These are phyloP conservation scores for Apeira syringaria DNA, from an alignment of 2,888 invertebrate species.

Conservation along the genomic window DNA sequence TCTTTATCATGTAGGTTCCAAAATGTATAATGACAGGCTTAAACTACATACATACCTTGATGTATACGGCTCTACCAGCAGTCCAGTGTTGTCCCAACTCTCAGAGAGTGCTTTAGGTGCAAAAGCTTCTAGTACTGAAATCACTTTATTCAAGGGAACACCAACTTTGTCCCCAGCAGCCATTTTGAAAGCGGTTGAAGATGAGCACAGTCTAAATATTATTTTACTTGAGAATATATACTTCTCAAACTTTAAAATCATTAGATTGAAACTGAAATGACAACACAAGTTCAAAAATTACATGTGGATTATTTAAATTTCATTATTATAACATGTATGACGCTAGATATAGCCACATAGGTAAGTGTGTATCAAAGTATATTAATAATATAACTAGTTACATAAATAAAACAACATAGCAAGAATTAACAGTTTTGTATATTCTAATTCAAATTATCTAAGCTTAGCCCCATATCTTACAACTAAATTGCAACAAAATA, in stretches of 20 bases:
- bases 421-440: conserved; percentile 8
- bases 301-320: no score
- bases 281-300: no score
- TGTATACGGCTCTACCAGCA: conserved; percentile 91
- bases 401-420: conserved; percentile 8
- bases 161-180: conserved; percentile 62
- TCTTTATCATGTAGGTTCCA: no score
- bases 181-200: conserved; percentile 47
- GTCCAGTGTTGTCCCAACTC: conserved; percentile 97
- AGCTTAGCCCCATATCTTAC: conserved; percentile 8
- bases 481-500: conserved; percentile 1
- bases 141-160: conserved; percentile 73
- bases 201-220: conserved; percentile 41
- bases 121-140: conserved; percentile 85
- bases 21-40: no score
- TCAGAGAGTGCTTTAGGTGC: conserved; percentile 90
- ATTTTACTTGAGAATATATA: conserved; percentile 38
- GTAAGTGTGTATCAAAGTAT: no score
- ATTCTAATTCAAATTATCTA: conserved; percentile 4
- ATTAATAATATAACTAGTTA: not conserved
- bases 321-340: no score
- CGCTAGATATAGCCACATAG: no score
- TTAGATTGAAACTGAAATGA: conserved; percentile 54
- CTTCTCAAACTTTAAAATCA: conserved; percentile 59
- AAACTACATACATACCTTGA: no score